A percentile compares a stretch with the other conserved stretches of the same genome.
phyloP scores from a whole-genome alignment of 2,888 invertebrate species.

The Dasysyrphus tricinctus region DNA sequence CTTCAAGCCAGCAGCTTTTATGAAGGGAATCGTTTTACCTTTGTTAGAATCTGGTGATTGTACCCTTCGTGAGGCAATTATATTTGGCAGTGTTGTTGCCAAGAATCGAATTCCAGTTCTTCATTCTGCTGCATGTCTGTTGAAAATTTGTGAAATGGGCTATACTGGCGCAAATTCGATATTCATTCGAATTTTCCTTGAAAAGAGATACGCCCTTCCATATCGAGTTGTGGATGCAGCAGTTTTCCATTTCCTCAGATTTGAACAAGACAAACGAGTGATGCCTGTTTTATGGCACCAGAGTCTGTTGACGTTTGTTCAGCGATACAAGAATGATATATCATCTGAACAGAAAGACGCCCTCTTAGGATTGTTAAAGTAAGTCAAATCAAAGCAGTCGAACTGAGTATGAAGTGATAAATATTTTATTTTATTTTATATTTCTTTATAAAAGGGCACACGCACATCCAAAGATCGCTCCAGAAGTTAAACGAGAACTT shows the following conservation, averaged over 20 bases:
- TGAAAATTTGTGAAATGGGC: constrained; percentile 98
- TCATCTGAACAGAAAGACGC: constrained; percentile 96
- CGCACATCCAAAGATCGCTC: constrained; percentile 84
- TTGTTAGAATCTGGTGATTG: constrained; percentile 94
- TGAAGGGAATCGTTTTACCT: constrained; percentile 94
- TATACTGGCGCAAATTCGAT: constrained; percentile 98
- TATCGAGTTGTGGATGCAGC: constrained; percentile 97
- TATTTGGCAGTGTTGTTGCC: constrained; percentile 95
- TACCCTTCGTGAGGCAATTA: constrained; percentile 97
- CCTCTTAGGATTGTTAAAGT: constrained; percentile 89
- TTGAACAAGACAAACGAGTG: constrained; percentile 91
- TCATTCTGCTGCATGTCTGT: constrained; percentile 96
- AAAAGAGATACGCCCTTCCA: constrained; percentile 98
- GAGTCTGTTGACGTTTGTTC: constrained; percentile 95
- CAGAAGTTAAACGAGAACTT: constrained; percentile 93
- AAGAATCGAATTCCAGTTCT: constrained; percentile 96
- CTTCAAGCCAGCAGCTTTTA: constrained; percentile 98
- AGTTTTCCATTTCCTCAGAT: constrained; percentile 96
- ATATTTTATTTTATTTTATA: constrained; percentile 29
- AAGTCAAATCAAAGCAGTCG: constrained; percentile 11
- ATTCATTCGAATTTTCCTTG: constrained; percentile 95
- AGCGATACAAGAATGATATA: constrained; percentile 97
- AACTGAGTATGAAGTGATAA: not conserved
- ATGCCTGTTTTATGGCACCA: constrained; percentile 99
- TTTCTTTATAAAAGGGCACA: constrained; percentile 81